These are phyloP conservation scores for Scotopteryx bipunctaria DNA, from an alignment of 2,888 invertebrate species.

Conservation along the genomic window DNA sequence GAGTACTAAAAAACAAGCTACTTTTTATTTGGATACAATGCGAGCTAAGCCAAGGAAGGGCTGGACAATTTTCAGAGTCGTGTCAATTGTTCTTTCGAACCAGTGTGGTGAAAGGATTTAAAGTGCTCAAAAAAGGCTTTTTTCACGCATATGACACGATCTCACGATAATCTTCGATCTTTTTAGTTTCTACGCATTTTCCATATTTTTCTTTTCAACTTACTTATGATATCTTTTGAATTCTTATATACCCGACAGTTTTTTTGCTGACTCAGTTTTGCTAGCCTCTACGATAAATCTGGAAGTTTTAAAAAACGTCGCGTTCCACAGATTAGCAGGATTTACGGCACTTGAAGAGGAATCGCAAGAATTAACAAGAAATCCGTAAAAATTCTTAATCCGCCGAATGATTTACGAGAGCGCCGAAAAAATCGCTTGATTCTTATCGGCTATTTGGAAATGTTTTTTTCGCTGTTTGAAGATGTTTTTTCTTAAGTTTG, in stretches of 20 bases:
- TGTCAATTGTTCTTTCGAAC: too few species aligned
- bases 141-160: too few species aligned
- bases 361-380: constrained; percentile 38
- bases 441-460: constrained; percentile 22
- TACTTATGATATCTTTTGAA: background rate
- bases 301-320: constrained; percentile 37
- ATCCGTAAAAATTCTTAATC: constrained; percentile 37
- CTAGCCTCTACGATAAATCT: constrained; percentile 30
- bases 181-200: too few species aligned
- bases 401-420: constrained; percentile 26
- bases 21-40: too few species aligned
- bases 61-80: too few species aligned
- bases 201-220: too few species aligned
- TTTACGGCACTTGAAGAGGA: constrained; percentile 33
- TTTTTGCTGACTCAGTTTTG: constrained; percentile 9
- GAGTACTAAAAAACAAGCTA: too few species aligned
- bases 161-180: too few species aligned
- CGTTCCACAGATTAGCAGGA: constrained; percentile 36
- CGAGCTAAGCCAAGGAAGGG: too few species aligned
- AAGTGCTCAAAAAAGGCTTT: too few species aligned
- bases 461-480: constrained; percentile 9
- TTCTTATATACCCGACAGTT: background rate
- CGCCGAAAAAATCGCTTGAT: constrained; percentile 22
- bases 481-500: constrained; percentile 12
- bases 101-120: too few species aligned